Evolutionary conservation across 2,113 vertebrate genomes (phyloP), one percentile per base, ranked within the genome.

Genomic region (Sinosuthora webbiana): DNA sequence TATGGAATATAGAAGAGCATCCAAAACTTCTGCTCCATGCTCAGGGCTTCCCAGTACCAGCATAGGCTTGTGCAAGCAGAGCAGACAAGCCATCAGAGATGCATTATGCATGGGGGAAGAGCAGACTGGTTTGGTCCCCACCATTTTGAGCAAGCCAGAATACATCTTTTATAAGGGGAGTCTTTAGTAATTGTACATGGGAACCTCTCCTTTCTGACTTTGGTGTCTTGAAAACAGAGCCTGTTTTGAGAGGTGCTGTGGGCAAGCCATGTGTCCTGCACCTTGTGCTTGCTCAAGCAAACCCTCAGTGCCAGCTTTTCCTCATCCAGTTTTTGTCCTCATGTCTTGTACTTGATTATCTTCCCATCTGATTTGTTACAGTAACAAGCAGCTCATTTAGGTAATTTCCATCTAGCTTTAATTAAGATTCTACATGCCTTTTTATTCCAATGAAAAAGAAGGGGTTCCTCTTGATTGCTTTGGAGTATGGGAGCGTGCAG

Each of bases 301-400:
- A 52, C 37, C 52, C 21, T 35, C 57, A 17, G 19, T 28, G 44
- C 52, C 0, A 1, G 11, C 17, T 87, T 70, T 84, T 82, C 53
- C 33, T 33, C 28, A 41, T 86, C 8, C 49, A 45, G 0, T 87
- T 87, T 69, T 59, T 91, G 21, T 74, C 55, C 33, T 89, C 23
- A 11, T 3, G 1, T 80, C 41, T 49, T 73, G 35, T 37, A 13
- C 77, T 77, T 64, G 53, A 50, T 83, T 64, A 57, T 70, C 56
- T 87, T 90, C 76, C 37, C 35, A 20, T 71, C 39, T 59, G 69
- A 77, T 81, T 62, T 59, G 27, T 85, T 93, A 44, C 27, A 52
- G 69, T 76, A 64, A 52, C 67, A 94, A 94, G 76, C 74, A 60
- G 31, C 84, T 91, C 49, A 64, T 91, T 84, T 89, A 81, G 52